Conservation (phyloP, 37 sponge, comb jelly and placozoan genomes). For the Theonella swinhoei region DNA sequence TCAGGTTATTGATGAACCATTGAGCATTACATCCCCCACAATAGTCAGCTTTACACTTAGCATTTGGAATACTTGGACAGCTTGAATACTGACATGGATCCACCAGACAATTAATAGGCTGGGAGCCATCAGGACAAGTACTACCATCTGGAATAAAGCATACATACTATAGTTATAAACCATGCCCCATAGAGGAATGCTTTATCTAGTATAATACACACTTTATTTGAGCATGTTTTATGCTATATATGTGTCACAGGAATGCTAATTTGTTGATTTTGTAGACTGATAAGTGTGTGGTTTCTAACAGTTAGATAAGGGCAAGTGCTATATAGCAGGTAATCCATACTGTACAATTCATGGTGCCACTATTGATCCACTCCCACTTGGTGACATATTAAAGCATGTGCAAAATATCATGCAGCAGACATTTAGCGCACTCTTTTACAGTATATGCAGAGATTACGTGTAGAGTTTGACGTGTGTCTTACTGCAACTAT, state of each 20-base stretch:
- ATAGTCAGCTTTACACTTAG: neutral
- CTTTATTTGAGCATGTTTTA: neutral
- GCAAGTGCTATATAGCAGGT: neutral
- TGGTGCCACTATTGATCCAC: too few relatives aligned
- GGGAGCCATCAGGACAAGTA: neutral
- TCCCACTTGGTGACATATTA: too few relatives aligned
- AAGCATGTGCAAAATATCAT: too few relatives aligned
- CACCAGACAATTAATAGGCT: neutral
- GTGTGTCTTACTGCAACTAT: neutral
- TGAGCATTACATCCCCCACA: neutral
- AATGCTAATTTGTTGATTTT: too few relatives aligned
- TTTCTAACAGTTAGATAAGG: neutral
- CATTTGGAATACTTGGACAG: neutral
- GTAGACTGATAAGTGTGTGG: neutral
- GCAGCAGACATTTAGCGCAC: too few relatives aligned
- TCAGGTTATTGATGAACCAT: neutral
- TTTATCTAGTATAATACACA: too few relatives aligned
- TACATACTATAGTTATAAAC: too few relatives aligned
- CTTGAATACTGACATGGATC: neutral
- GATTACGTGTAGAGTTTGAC: too few relatives aligned
- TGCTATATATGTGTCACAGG: neutral
- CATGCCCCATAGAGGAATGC: too few relatives aligned
- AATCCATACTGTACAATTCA: neutral
- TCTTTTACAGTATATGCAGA: neutral
- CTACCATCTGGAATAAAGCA: too few relatives aligned